phyloP scores from a whole-genome alignment of 2,113 vertebrate genomes.

The Aramus guarauna region DNA sequence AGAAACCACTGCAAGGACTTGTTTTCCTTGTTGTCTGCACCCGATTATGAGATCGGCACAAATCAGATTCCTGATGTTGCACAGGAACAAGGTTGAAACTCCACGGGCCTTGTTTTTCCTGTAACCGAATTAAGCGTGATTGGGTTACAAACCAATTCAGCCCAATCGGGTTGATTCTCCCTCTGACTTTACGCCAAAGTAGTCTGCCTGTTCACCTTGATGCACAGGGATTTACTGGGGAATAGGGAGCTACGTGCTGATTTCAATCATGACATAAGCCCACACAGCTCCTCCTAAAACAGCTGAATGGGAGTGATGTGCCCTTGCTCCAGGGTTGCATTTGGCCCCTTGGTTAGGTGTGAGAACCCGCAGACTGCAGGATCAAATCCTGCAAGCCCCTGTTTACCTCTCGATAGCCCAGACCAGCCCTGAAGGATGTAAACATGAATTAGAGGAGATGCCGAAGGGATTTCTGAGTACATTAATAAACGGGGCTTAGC shows the following conservation, averaged over 20 bases:
- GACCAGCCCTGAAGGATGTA: neutral
- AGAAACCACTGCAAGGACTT: constrained; percentile 73
- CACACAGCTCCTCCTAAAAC: neutral
- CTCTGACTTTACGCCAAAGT: neutral
- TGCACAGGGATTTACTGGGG: neutral
- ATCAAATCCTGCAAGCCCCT: neutral
- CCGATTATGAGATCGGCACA: constrained; percentile 68
- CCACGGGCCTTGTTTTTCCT: constrained; percentile 41
- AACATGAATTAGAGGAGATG: neutral
- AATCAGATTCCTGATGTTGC: constrained; percentile 66
- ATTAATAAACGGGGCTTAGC: neutral
- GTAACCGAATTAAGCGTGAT: constrained; percentile 39
- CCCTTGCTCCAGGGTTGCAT: neutral
- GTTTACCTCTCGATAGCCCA: neutral
- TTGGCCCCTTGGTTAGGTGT: neutral
- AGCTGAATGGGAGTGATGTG: neutral
- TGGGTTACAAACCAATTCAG: constrained; percentile 47
- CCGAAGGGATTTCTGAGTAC: neutral
- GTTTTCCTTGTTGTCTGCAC: constrained; percentile 72
- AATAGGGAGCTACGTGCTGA: neutral
- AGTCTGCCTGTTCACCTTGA: neutral
- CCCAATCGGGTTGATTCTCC: neutral
- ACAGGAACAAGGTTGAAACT: constrained; percentile 53
- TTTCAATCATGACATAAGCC: neutral
- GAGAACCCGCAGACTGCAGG: neutral